These are phyloP conservation scores for Rhinogobio ventralis DNA, from an alignment of 2,797 vertebrate genomes.

Conservation along the genomic window DNA sequence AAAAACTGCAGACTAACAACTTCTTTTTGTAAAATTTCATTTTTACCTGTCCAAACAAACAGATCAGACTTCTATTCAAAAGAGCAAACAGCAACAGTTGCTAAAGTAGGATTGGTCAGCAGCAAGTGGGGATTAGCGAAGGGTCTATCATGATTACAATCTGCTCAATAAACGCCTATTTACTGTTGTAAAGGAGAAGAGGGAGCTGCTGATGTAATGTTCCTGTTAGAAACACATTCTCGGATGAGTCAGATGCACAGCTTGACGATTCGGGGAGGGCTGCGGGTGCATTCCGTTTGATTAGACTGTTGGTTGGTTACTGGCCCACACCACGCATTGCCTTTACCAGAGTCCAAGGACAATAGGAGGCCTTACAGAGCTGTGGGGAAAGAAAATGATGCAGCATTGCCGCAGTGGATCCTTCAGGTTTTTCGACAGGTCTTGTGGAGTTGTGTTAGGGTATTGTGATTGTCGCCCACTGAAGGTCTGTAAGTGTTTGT, in stretches of 20 bases:
- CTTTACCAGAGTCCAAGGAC: conserved; percentile 20
- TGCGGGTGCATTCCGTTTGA: conserved; percentile 31
- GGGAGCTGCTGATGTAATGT: conserved; percentile 35
- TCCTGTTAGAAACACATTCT: conserved; percentile 24
- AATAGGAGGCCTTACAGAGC: conserved; percentile 10
- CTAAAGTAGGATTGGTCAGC: not conserved
- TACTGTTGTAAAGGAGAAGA: conserved; percentile 5
- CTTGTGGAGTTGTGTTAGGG: conserved; percentile 12
- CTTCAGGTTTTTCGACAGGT: conserved; percentile 39
- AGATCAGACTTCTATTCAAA: not conserved
- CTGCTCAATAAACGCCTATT: conserved; percentile 13
- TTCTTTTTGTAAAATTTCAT: not conserved
- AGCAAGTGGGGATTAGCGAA: not conserved
- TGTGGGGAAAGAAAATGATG: conserved; percentile 19
- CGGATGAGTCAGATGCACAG: conserved; percentile 34
- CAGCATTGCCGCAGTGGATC: conserved; percentile 7
- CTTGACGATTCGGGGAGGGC: conserved; percentile 28
- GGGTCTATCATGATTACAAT: not conserved
- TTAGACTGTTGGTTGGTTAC: conserved; percentile 34
- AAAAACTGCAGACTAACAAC: not conserved
- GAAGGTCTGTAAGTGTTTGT: conserved; percentile 23
- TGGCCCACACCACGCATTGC: not conserved
- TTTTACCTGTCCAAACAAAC: not conserved
- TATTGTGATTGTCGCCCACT: conserved; percentile 40
- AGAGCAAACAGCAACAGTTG: not conserved